Conservation (phyloP, 1,140 invertebrate species). For the Lucilia sericata region DNA sequence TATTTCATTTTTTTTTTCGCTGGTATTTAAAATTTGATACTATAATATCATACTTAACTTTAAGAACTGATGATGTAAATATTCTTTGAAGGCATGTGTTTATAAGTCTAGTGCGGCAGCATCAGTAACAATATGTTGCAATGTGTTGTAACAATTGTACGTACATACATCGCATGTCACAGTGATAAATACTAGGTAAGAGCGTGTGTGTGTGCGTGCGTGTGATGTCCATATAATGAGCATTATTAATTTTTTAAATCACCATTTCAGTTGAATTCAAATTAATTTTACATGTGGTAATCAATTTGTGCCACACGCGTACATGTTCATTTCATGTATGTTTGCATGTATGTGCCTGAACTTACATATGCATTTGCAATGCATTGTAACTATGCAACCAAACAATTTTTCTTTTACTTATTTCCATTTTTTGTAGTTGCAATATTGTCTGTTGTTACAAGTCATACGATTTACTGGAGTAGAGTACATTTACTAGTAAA, state of each 20-base stretch:
- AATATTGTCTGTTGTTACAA: background rate
- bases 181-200: background rate
- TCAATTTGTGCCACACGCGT: slow-evolving; percentile 34
- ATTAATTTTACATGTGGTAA: slow-evolving; percentile 45
- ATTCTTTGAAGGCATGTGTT: background rate
- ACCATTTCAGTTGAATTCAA: slow-evolving; percentile 44
- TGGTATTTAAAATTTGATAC: slow-evolving; percentile 14
- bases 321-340: background rate
- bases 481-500: background rate
- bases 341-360: background rate
- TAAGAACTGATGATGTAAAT: background rate
- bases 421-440: background rate
- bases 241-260: slow-evolving; percentile 46
- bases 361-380: background rate
- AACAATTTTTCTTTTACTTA: background rate
- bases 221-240: slow-evolving; percentile 37
- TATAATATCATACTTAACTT: slow-evolving; percentile 15
- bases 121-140: background rate
- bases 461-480: background rate
- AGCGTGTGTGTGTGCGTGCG: background rate
- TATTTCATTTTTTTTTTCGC: background rate
- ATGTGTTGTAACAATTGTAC: background rate
- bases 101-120: background rate
- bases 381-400: background rate
- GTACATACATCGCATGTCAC: background rate